Evolutionary conservation across 2,113 vertebrate genomes (phyloP), one percentile per base, ranked within the genome.

Genomic region (Pandion haliaetus): DNA sequence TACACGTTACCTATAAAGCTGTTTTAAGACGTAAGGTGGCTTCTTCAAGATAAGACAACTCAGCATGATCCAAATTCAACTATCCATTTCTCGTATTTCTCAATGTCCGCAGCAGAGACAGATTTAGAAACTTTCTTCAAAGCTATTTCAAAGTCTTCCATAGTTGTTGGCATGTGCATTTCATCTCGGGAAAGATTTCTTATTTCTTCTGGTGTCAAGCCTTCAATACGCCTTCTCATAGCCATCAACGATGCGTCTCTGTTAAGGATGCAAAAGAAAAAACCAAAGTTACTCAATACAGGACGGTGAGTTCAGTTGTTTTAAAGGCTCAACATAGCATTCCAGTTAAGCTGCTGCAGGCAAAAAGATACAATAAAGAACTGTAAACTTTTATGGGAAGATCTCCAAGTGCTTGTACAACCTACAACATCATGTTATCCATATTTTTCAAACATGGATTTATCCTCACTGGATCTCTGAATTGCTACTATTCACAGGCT

Each of bases 151-250:
- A 99, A 99, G 97, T 99, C 99, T 89, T 99, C 99, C 99, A 99
- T 99, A 76, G 99, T 99, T 61, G 99, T 99, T 50, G 99, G 99
- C 99, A 99, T 99, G 97, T 99, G 99, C 99, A 99, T 99, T 98
- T 99, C 99, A 44, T 99, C 99, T 95, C 98, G 98, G 57, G 99
- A 99, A 74, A 99, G 99, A 98, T 99, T 99, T 54, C 99, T 98
- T 93, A 99, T 99, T 98, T 99, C 99, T 94, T 99, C 99, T 13
- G 99, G 99, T 2, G 99, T 99, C 96, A 99, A 96, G 63, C 99
- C 99, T 97, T 99, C 99, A 55, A 99, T 99, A 31, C 99, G 98
- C 38, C 99, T 98, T 89, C 99, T 99, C 99, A 99, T 99, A 62
- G 99, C 99, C 99, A 99, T 99, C 96, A 99, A 88, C 1, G 99